Evolutionary conservation across 2,113 vertebrate species (phyloP).

Genomic region (Ammospiza nelsoni): DNA sequence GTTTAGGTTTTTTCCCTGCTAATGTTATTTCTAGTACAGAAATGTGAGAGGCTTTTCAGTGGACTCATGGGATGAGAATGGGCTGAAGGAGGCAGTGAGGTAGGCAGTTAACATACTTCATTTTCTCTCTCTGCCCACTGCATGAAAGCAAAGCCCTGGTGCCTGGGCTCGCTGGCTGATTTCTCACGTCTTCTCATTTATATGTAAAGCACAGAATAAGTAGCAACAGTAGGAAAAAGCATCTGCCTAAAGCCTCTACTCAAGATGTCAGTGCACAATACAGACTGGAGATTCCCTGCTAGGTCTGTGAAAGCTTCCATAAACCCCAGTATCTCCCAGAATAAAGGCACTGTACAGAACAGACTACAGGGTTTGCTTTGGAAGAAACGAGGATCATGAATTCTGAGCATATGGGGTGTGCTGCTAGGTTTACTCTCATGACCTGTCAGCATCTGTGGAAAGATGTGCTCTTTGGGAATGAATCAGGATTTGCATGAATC

Average conservation of each 20-base stretch:
- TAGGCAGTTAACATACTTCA: not conserved
- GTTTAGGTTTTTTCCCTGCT: not conserved
- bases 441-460: not conserved
- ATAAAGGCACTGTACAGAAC: not conserved
- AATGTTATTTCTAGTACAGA: not conserved
- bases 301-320: not conserved
- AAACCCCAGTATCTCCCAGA: not conserved
- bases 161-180: not conserved
- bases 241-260: not conserved
- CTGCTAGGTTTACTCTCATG: not conserved
- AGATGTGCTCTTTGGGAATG: not conserved
- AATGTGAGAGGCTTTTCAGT: not conserved
- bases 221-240: not conserved
- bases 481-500: not conserved
- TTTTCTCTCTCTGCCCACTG: not conserved
- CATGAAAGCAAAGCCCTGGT: not conserved
- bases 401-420: not conserved
- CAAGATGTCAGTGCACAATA: not conserved
- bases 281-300: not conserved
- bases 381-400: fast-evolving
- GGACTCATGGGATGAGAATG: not conserved
- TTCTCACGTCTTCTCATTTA: fast-evolving
- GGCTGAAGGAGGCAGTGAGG: not conserved
- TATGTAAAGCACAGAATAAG: not conserved
- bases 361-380: not conserved